Base-by-base conservation (phyloP, 2,888 invertebrate genomes). In the Lithosia quadra region DNA sequence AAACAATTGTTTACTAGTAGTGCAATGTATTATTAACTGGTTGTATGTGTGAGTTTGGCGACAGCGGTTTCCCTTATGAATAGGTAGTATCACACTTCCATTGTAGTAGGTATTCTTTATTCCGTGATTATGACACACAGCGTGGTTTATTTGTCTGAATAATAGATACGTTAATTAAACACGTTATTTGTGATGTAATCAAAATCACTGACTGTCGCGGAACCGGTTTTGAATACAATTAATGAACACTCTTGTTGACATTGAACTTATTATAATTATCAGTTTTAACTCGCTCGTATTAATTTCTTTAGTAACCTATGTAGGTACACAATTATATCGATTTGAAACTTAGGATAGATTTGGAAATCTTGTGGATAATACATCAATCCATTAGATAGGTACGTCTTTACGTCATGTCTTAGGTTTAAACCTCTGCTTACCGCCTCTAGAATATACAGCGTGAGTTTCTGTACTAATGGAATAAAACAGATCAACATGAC, bases 221-320 rank as follows among this genome's bases (percentile, higher is more conserved):
- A 34, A 21, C 11, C 49, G n/a, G 33, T 62, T 22, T 22, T 62
- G n/a, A 18, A 18, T 43, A 28, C 24, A 22, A 15, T 0, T 24
- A 43, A 59, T 34, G 13, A 59, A 34, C 36, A 22, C 3, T 39
- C 22, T 39, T 60, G 21, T 60, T 60, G 13, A 60, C 59, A 36
- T 60, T 15, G 36, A 60, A 60, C 22, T 60, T 22, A n/a, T 49
- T n/a, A 49, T n/a, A n/a, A 49, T 49, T 49, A 49, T n/a, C 28
- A 28, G 28, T 49, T 49, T n/a, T 49, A n/a, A 49, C n/a, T n/a
- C n/a, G n/a, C 49, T n/a, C 2, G 0, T 49, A 3, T 8, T 18
- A 13, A 3, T 49, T n/a, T 0, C 1, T 49, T 2, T 49, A 18
- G 43, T n/a, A 49, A 49, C 18, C 7, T 18, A n/a, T 18, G 49